These are phyloP conservation scores for Cottus gobio DNA, from an alignment of 2,113 vertebrate genomes.

Conservation along the genomic window DNA sequence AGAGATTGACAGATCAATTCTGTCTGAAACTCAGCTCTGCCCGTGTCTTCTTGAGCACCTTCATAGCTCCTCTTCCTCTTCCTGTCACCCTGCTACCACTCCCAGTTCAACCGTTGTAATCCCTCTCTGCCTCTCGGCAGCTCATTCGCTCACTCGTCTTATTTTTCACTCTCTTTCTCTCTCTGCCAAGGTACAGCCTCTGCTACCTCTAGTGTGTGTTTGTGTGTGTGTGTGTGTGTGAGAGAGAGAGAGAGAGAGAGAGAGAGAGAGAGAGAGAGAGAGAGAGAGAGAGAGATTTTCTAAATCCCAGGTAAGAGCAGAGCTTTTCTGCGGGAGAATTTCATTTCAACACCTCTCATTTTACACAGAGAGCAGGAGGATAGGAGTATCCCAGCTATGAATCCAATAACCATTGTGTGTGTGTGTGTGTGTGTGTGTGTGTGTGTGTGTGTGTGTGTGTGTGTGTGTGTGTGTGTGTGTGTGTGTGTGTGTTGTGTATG, in stretches of 20 bases:
- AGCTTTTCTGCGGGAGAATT: constrained; percentile 81
- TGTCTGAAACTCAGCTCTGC: constrained; percentile 57
- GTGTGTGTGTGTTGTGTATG: not conserved
- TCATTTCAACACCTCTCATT: constrained; percentile 82
- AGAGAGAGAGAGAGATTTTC: constrained; percentile 58
- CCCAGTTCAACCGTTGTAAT: constrained; percentile 54
- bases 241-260: constrained; percentile 1
- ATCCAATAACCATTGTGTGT: constrained; percentile 76
- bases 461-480: not conserved
- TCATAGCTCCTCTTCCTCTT: constrained; percentile 55
- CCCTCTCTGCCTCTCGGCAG: constrained; percentile 57
- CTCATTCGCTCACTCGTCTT: constrained; percentile 63
- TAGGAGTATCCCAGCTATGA: constrained; percentile 78
- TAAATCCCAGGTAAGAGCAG: constrained; percentile 82
- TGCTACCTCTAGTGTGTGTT: constrained; percentile 34
- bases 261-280: constrained; percentile 6
- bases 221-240: constrained; percentile 6
- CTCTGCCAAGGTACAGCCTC: constrained; percentile 42
- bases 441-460: constrained; percentile 12
- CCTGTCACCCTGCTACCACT: constrained; percentile 55
- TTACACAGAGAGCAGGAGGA: constrained; percentile 67
- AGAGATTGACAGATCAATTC: constrained; percentile 67
- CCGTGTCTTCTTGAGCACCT: constrained; percentile 53
- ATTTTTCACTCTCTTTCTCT: constrained; percentile 58
- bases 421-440: constrained; percentile 40